These are phyloP conservation scores for Montifringilla adamsi DNA, from an alignment of 2,113 vertebrate genomes.

Conservation along the genomic window DNA sequence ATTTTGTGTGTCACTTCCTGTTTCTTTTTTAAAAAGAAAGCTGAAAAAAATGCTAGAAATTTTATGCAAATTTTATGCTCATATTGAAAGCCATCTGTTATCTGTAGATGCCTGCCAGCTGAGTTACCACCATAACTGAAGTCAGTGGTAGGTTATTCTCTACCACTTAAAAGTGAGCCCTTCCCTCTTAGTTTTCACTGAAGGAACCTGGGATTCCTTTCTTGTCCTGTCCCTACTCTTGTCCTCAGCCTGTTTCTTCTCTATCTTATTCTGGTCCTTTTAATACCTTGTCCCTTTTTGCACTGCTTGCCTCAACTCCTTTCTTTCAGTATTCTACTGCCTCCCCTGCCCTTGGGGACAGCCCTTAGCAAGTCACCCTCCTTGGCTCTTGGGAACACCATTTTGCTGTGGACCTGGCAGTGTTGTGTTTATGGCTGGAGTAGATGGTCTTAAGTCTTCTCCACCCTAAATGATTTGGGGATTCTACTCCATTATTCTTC, in stretches of 20 bases:
- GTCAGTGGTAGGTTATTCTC: background rate
- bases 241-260: background rate
- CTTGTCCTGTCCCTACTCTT: background rate
- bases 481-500: background rate
- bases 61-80: background rate
- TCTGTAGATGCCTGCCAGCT: background rate
- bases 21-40: conserved; percentile 4
- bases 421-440: background rate
- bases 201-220: background rate
- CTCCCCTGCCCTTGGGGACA: accelerated
- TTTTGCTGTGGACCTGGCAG: background rate
- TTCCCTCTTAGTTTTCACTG: background rate
- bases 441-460: background rate
- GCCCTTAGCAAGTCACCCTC: background rate
- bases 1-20: conserved; percentile 7
- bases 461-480: background rate
- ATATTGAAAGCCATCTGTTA: background rate
- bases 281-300: background rate
- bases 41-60: background rate
- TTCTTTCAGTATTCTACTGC: background rate
- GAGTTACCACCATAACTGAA: background rate
- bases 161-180: background rate
- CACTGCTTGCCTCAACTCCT: background rate
- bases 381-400: background rate
- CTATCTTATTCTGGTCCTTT: background rate